These are phyloP conservation scores for Rousettus leschenaultii DNA, from an alignment of 2,113 vertebrate genomes.

Conservation along the genomic window DNA sequence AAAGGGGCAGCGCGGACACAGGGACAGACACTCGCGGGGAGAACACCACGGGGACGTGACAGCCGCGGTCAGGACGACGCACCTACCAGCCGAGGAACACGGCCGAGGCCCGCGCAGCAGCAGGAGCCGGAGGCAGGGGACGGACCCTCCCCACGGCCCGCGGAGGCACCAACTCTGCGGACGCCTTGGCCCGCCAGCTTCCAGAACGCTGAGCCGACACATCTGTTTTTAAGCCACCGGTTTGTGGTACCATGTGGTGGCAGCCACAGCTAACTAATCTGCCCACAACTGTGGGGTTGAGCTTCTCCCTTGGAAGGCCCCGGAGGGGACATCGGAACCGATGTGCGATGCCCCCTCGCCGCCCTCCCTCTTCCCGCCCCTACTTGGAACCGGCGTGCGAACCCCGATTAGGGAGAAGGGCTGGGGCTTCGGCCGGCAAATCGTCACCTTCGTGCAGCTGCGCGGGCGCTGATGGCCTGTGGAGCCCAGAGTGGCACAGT, in stretches of 20 bases:
- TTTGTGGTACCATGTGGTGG: no score
- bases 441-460: no score
- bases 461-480: no score
- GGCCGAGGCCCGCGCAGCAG: neutral
- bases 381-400: neutral
- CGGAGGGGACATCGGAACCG: no score
- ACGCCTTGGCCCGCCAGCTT: neutral
- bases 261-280: no score
- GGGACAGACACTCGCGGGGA: neutral
- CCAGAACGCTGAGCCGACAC: neutral
- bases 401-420: neutral
- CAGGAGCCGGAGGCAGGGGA: neutral
- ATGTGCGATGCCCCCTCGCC: neutral
- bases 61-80: neutral
- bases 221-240: no score
- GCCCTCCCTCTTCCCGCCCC: neutral
- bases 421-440: no score
- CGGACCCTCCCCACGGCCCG: neutral
- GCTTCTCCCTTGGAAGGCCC: no score
- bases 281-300: no score
- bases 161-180: neutral
- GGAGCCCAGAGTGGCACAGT: no score
- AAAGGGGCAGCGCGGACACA: neutral
- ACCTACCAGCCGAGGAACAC: neutral
- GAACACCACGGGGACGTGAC: neutral